Base-by-base conservation (phyloP, 2,888 invertebrate genomes). In the Crioceris asparagi region DNA sequence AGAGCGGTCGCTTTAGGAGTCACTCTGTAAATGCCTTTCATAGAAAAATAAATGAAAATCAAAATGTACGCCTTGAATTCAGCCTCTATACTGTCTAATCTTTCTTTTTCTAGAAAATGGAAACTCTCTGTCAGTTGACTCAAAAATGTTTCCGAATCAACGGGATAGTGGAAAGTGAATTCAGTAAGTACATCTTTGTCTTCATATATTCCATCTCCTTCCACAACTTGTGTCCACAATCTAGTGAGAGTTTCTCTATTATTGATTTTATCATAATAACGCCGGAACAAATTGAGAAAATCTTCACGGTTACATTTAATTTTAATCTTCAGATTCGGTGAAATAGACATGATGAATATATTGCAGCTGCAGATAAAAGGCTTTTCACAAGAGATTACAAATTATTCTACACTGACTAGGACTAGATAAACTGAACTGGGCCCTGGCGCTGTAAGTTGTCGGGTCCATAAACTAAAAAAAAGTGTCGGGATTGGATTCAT, bases 21-120 rank as follows among this genome's bases (percentile, higher is more conserved):
- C 8, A 47, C 43, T 25, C 46, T 45, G 5, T 27, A 23, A 18
- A 44, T 46, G 18, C 34, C 31, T 19, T 42, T 34, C 17, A 40
- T 47, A 3, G 50, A 52, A 34, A 48, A 51, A 31, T 49, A 49
- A 27, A 53, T 35, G 41, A 51, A 51, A 27, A 47, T 53, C 23
- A 45, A 43, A 27, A 51, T 32, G 35, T 51, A 53, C 5, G 47
- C 51, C 30, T 49, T 49, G 5, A 51, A 40, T 32, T 42, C 43
- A 10, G 49, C 50, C 35, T 50, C 48, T 5, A 52, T 48, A 5
- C 39, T 44, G 25, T 46, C 43, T 5, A 52, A 35, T 17, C 48
- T 37, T 26, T 51, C 48, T 34, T 50, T 50, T 29, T 41, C 23
- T 8, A 41, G 29, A 5, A 33, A 34, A 31, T 50, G 46, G 39